A percentile compares a stretch with the other conserved stretches of the same genome.
Evolutionary conservation across 1,140 invertebrate genomes (phyloP).

Genomic region (Drosophila elegans): DNA sequence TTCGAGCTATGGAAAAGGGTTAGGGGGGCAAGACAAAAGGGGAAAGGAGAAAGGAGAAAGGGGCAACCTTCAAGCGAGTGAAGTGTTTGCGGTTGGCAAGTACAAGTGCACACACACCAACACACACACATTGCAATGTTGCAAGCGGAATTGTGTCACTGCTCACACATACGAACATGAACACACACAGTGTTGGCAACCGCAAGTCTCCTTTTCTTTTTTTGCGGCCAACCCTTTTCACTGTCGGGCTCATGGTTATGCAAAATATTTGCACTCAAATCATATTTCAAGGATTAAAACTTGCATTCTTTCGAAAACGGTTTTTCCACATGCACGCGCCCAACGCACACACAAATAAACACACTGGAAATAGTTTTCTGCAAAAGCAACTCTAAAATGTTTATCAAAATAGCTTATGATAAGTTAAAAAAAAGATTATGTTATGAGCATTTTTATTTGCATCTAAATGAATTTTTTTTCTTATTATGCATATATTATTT

Average conservation of each 20-base stretch:
- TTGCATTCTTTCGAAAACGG: slow-evolving; percentile 81
- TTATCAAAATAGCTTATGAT: too few relatives aligned
- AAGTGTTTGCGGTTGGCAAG: slow-evolving; percentile 82
- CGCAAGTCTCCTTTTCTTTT: slow-evolving; percentile 43
- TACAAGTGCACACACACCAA: slow-evolving; percentile 71
- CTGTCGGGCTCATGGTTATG: slow-evolving; percentile 77
- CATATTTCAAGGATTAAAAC: slow-evolving; percentile 84
- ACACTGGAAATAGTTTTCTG: neutral
- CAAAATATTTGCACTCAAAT: slow-evolving; percentile 84
- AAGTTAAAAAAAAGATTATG: too few relatives aligned
- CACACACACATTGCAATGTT: slow-evolving; percentile 22
- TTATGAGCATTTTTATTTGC: too few relatives aligned
- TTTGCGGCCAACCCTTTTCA: slow-evolving; percentile 43
- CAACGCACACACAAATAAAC: slow-evolving; percentile 12
- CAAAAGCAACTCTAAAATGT: neutral
- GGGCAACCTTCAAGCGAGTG: slow-evolving; percentile 73
- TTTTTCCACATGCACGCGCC: slow-evolving; percentile 77
- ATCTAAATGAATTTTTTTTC: too few relatives aligned
- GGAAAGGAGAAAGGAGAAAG: neutral
- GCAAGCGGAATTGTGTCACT: slow-evolving; percentile 74
- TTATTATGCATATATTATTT: too few relatives aligned
- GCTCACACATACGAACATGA: slow-evolving; percentile 33
- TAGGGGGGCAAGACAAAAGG: neutral
- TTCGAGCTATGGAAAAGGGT: neutral
- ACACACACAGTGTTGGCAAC: slow-evolving; percentile 36